Conservation (phyloP, 1,140 invertebrate species). For the Anoplophora glabripennis region DNA sequence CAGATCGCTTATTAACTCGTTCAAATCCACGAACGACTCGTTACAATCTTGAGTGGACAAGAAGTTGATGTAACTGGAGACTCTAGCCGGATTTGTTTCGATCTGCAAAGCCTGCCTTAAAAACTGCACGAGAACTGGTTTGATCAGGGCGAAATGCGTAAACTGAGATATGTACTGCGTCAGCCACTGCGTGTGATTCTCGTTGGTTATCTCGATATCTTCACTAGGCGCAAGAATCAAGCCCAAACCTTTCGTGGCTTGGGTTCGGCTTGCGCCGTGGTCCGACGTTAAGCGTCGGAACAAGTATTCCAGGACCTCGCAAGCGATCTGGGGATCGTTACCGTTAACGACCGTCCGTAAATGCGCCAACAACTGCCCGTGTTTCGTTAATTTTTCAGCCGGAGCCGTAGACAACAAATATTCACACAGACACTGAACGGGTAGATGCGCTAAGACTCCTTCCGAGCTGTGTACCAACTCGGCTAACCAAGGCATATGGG, state of each 20-base stretch:
- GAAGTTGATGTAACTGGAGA: conserved; percentile 89
- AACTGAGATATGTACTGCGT: conserved; percentile 71
- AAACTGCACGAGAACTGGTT: conserved; percentile 65
- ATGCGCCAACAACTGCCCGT: conserved; percentile 76
- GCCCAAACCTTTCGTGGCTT: conserved; percentile 70
- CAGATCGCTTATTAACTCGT: conserved; percentile 71
- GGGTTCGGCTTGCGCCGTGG: conserved; percentile 69
- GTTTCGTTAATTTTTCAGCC: conserved; percentile 65
- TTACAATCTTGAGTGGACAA: conserved; percentile 71
- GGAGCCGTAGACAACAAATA: conserved; percentile 79
- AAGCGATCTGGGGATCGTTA: conserved; percentile 60
- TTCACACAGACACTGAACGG: conserved; percentile 94
- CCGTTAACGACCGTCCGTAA: conserved; percentile 66
- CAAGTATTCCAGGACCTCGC: conserved; percentile 91
- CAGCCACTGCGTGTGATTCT: conserved; percentile 64
- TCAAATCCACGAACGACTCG: conserved; percentile 62
- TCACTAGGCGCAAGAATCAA: conserved; percentile 54
- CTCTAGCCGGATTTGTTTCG: conserved; percentile 79
- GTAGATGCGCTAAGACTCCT: conserved; percentile 78
- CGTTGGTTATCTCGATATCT: conserved; percentile 40
- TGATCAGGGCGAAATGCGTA: conserved; percentile 67
- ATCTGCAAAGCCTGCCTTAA: conserved; percentile 83
- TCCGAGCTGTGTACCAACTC: conserved; percentile 91
- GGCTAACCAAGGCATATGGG: conserved; percentile 95
- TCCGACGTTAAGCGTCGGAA: conserved; percentile 79